Base-by-base conservation (phyloP, 2,888 invertebrate species). In the Sisyra terminalis region DNA sequence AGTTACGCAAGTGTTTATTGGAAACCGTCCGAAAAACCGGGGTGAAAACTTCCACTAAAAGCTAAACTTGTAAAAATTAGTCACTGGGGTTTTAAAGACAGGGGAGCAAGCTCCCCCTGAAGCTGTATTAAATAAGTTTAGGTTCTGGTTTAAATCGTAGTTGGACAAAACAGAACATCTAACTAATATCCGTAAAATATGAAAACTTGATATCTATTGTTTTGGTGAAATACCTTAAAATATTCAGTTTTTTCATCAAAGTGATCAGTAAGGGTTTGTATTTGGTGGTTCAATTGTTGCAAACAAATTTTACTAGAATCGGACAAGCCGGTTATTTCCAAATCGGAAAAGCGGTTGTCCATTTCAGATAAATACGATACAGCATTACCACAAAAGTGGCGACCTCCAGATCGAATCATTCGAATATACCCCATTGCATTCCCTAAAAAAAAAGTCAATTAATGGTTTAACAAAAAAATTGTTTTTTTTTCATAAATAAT, bases 381-480 rank as follows among this genome's bases (percentile, higher is more conserved):
- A 1, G 92, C 88, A 58, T 88, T 85, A 6, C 90, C 85, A 55
- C 89, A 85, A 51, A 89, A 89, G 58, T 94, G 86, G 36, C 93
- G 71, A 3, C 92, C 90, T 13, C 96, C 97, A 0, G 94, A 89
- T 42, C 92, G 73, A 44, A 98, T 82, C 66, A 96, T 77, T 39
- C 97, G 73, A 3, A 98, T 86, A 57, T 94, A 96, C 2, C 94
- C 96, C 73, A 97, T 81, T 1, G 93, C 90, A 63, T 96, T 96
- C 11, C 75, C 75, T 72, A 50, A 29, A 52, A 45, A 43, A 46
- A 46, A 16, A 42, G 39, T 38, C 38, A 31, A 17, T 37, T n/a
- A 42, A 3, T 17, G n/a, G 13, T 15, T 14, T 16, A 18, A 30
- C 41, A 29, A 29, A 16, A 31, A 15, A 15, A 31, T 15, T 40